Conservation (phyloP, 2,797 vertebrate genomes). For the Semaprochilodus insignis region DNA sequence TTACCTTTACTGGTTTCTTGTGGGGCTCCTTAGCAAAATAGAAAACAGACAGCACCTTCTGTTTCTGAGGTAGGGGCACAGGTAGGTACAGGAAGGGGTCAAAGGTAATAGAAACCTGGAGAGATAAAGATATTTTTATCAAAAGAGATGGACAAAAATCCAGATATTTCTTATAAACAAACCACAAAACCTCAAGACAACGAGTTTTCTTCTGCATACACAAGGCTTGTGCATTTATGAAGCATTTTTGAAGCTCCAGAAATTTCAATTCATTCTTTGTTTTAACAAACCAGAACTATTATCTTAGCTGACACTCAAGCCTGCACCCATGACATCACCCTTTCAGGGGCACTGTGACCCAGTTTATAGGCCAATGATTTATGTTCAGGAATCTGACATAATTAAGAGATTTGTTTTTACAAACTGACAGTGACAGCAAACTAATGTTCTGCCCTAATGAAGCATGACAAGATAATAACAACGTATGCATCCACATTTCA, state of each 20-base stretch:
- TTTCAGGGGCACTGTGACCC: neutral
- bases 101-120: conserved; percentile 97
- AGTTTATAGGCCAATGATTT: neutral
- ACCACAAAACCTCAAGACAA: no score
- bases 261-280: neutral
- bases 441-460: neutral
- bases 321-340: neutral
- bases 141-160: neutral
- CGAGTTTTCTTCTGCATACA: neutral
- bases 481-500: neutral
- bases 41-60: conserved; percentile 95
- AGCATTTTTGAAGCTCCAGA: neutral
- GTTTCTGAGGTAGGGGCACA: conserved; percentile 96
- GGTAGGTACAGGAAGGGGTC: conserved; percentile 98
- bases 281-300: neutral
- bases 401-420: neutral
- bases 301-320: no score
- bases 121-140: neutral
- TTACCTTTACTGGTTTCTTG: conserved; percentile 96
- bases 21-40: conserved; percentile 97
- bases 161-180: no score
- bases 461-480: neutral
- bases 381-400: neutral
- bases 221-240: neutral
- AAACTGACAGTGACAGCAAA: neutral